These are phyloP conservation scores for Lampris megalopsis DNA, from an alignment of 2,113 vertebrate species.

Conservation along the genomic window DNA sequence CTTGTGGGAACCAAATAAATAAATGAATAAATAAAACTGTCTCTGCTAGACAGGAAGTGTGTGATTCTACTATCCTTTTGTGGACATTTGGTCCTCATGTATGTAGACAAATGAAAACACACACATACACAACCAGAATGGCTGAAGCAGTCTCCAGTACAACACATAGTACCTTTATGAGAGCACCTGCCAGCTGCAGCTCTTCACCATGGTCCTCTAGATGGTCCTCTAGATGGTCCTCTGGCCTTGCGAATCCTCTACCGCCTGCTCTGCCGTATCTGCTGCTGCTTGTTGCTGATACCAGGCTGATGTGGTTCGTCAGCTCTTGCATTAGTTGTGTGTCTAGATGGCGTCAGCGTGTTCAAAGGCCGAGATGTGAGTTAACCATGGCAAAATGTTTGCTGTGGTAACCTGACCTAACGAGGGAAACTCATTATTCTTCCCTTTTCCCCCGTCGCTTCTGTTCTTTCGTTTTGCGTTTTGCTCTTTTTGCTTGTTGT, in stretches of 20 bases:
- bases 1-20: no score
- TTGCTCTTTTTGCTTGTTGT: not conserved
- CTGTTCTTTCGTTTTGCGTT: not conserved
- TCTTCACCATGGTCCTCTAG: not conserved
- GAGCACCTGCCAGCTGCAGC: constrained; percentile 19
- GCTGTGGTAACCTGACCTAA: constrained; percentile 19
- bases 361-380: constrained; percentile 14
- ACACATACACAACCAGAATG: not conserved
- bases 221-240: constrained; percentile 57
- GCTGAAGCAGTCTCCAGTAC: not conserved
- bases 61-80: no score
- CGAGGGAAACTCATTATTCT: constrained; percentile 38
- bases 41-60: no score
- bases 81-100: not conserved
- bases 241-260: constrained; percentile 65
- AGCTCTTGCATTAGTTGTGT: constrained; percentile 50
- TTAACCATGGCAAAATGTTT: constrained; percentile 41
- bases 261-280: constrained; percentile 48
- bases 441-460: not conserved
- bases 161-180: constrained; percentile 44
- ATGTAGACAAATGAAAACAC: not conserved
- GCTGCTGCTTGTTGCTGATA: constrained; percentile 27
- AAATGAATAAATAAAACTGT: no score
- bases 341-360: constrained; percentile 56
- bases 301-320: constrained; percentile 49